These are phyloP conservation scores for Agrotis puta DNA, from an alignment of 2,888 invertebrate species.

Conservation along the genomic window DNA sequence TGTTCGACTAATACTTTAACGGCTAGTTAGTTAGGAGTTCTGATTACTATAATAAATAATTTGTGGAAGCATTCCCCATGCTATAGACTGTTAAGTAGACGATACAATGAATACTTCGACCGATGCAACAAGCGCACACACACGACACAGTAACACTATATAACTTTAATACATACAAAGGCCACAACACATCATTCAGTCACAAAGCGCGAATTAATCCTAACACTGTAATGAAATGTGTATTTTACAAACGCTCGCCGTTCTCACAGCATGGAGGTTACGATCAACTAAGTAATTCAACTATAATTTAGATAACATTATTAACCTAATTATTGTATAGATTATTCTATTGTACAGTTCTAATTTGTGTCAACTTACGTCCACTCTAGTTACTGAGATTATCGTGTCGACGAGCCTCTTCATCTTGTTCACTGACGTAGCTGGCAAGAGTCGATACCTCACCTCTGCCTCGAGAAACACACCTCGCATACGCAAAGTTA, in stretches of 20 bases:
- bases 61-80: constrained; percentile 86
- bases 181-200: constrained; percentile 91
- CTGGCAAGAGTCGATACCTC: constrained; percentile 77
- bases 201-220: constrained; percentile 88
- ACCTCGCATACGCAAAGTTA: constrained; percentile 66
- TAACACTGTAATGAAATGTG: constrained; percentile 80
- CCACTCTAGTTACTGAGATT: constrained; percentile 77
- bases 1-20: constrained; percentile 83
- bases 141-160: constrained; percentile 81
- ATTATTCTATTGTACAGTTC: constrained; percentile 82
- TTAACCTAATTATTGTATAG: constrained; percentile 81
- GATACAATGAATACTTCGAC: constrained; percentile 80
- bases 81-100: constrained; percentile 78
- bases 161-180: constrained; percentile 88
- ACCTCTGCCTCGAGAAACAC: constrained; percentile 81
- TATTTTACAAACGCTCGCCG: constrained; percentile 78
- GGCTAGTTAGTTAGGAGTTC: constrained; percentile 80
- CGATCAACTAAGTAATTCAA: constrained; percentile 72
- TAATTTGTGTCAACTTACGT: constrained; percentile 82
- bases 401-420: constrained; percentile 79
- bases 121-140: constrained; percentile 88
- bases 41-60: constrained; percentile 80
- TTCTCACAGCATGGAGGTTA: constrained; percentile 69
- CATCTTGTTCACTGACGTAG: constrained; percentile 74
- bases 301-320: constrained; percentile 81